Percentiles rank a stretch among this genome's conserved stretches.
phyloP scores from a whole-genome alignment of 2,797 vertebrate genomes.

The Nannoperca obscura region DNA sequence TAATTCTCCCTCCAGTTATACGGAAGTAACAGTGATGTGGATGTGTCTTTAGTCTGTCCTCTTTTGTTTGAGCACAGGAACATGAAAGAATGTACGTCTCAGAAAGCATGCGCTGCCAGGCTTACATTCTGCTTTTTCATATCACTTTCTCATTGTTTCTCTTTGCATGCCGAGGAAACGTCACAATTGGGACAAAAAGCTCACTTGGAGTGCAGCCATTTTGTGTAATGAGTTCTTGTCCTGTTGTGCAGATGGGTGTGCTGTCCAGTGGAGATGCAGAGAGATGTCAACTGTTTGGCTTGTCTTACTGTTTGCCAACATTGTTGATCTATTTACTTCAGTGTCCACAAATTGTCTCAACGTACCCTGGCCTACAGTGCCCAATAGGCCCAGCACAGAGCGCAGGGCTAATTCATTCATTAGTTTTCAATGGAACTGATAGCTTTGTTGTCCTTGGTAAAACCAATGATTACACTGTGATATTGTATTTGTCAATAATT shows the following conservation, averaged over 20 bases:
- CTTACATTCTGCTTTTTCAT: slow-evolving; percentile 47
- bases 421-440: slow-evolving; percentile 43
- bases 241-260: slow-evolving; percentile 30
- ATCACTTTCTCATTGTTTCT: slow-evolving; percentile 47
- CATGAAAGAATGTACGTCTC: slow-evolving; percentile 47
- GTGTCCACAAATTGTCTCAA: slow-evolving; percentile 68
- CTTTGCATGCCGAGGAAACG: slow-evolving; percentile 17
- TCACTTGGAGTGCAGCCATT: slow-evolving; percentile 58
- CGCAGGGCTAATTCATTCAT: slow-evolving; percentile 45
- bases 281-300: slow-evolving; percentile 47
- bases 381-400: slow-evolving; percentile 44
- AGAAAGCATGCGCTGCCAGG: slow-evolving; percentile 45
- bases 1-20: slow-evolving; percentile 35
- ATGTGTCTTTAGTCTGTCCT: slow-evolving; percentile 53
- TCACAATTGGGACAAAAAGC: slow-evolving; percentile 48
- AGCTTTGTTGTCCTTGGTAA: slow-evolving; percentile 40
- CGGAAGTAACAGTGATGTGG: slow-evolving; percentile 62
- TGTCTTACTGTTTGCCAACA: slow-evolving; percentile 61
- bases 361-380: slow-evolving; percentile 56
- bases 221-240: slow-evolving; percentile 48
- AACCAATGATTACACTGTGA: slow-evolving; percentile 6
- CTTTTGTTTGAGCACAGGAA: slow-evolving; percentile 49
- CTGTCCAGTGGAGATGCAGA: slow-evolving; percentile 32
- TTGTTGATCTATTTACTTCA: slow-evolving; percentile 67
- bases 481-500: neutral